Evolutionary conservation across 2,797 vertebrate genomes (phyloP).

Genomic region (Simalia tracyae): DNA sequence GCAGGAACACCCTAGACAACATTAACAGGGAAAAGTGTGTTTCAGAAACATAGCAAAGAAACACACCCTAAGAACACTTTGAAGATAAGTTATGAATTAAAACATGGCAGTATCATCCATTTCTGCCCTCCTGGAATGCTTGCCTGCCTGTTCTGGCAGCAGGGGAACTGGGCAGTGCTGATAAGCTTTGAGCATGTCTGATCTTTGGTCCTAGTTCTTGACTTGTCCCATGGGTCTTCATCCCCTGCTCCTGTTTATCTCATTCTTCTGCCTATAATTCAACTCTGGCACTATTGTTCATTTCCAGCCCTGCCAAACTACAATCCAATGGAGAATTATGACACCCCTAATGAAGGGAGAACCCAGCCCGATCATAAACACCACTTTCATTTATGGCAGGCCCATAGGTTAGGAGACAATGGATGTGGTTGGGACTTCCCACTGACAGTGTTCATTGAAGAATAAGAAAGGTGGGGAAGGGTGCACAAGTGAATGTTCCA

Average conservation of each 20-base stretch:
- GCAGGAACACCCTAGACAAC: not conserved
- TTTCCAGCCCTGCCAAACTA: not conserved
- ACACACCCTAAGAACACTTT: not conserved
- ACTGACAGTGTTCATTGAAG: not conserved
- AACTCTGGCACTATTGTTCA: not conserved
- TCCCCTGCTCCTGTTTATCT: not conserved
- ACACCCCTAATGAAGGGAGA: not conserved
- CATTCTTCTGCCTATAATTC: not conserved
- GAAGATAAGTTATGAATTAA: not conserved
- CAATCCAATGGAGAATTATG: not conserved
- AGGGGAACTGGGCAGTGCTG: not conserved
- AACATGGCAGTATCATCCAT: not conserved
- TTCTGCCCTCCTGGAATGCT: not conserved
- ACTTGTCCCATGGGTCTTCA: not conserved
- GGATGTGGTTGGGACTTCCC: not conserved
- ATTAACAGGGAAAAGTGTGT: not conserved
- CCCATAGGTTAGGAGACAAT: not conserved
- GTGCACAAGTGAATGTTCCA: not conserved
- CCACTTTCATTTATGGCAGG: not conserved
- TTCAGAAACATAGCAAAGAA: not conserved
- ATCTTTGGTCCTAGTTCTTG: not conserved
- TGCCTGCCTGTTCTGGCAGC: not conserved
- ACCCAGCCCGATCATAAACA: not conserved
- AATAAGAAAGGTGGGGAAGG: not conserved
- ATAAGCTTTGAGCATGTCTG: not conserved